Evolutionary conservation across 2,888 invertebrate genomes (phyloP).

Genomic region (Apamea anceps): DNA sequence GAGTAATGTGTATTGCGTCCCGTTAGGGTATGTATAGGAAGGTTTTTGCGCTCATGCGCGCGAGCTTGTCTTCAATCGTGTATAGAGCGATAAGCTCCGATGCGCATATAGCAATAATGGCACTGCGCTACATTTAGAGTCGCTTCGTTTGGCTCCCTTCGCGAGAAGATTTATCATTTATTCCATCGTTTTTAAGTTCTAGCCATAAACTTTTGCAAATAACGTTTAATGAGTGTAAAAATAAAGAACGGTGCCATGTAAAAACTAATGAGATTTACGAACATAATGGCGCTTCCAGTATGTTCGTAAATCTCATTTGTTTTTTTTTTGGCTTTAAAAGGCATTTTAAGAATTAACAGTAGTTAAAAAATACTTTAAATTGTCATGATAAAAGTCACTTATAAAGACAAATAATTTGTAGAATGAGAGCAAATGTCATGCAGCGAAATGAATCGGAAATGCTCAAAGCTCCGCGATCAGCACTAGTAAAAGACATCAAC

Average conservation of each 20-base stretch:
- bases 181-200: slow-evolving; percentile 68
- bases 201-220: slow-evolving; percentile 46
- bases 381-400: background rate
- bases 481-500: slow-evolving; percentile 68
- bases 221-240: slow-evolving; percentile 36
- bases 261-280: slow-evolving; percentile 24
- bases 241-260: slow-evolving; percentile 11
- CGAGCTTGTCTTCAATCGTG: slow-evolving; percentile 81
- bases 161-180: slow-evolving; percentile 71
- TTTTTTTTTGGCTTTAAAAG: background rate
- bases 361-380: background rate
- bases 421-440: background rate
- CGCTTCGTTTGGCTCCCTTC: slow-evolving; percentile 80
- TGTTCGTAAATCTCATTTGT: too few relatives aligned
- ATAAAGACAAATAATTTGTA: background rate
- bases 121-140: slow-evolving; percentile 84
- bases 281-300: too few relatives aligned
- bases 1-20: slow-evolving; percentile 76
- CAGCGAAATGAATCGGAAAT: slow-evolving; percentile 14
- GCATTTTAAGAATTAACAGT: background rate
- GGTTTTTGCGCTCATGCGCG: slow-evolving; percentile 82
- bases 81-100: slow-evolving; percentile 86
- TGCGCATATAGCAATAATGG: slow-evolving; percentile 82
- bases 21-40: slow-evolving; percentile 79
- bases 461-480: slow-evolving; percentile 26